phyloP scores from a whole-genome alignment of 2,113 vertebrate genomes.

The Electrona antarctica region DNA sequence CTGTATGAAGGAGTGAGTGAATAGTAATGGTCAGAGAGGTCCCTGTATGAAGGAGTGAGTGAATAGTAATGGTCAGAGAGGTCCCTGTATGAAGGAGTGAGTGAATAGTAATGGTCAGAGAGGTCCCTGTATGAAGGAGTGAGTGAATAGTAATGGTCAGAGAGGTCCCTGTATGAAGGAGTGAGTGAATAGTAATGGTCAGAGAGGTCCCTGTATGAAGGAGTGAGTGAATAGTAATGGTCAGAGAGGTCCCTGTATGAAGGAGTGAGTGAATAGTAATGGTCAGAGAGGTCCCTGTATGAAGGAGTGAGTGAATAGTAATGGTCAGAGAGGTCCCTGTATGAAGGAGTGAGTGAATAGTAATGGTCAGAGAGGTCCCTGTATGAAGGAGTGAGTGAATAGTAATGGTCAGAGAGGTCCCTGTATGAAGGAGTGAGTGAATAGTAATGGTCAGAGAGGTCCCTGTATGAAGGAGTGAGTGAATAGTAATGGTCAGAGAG shows the following conservation, averaged over 20 bases:
- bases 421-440: slow-evolving; percentile 1
- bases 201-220: no score
- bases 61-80: no score
- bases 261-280: slow-evolving; percentile 9
- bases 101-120: no score
- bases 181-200: slow-evolving; percentile 20
- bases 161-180: slow-evolving; percentile 42
- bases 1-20: no score
- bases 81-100: slow-evolving; percentile 46
- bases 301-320: slow-evolving; percentile 4
- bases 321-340: no score
- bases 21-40: slow-evolving; percentile 51
- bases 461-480: background rate
- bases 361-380: no score
- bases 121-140: slow-evolving; percentile 51
- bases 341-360: slow-evolving; percentile 6
- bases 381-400: slow-evolving; percentile 7
- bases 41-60: no score
- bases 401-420: no score
- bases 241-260: no score
- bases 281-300: no score
- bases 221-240: slow-evolving; percentile 15
- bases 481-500: slow-evolving; percentile 28
- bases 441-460: no score
- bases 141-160: no score